phyloP scores from a whole-genome alignment of 2,888 invertebrate genomes.

The Periphyllus acericola region DNA sequence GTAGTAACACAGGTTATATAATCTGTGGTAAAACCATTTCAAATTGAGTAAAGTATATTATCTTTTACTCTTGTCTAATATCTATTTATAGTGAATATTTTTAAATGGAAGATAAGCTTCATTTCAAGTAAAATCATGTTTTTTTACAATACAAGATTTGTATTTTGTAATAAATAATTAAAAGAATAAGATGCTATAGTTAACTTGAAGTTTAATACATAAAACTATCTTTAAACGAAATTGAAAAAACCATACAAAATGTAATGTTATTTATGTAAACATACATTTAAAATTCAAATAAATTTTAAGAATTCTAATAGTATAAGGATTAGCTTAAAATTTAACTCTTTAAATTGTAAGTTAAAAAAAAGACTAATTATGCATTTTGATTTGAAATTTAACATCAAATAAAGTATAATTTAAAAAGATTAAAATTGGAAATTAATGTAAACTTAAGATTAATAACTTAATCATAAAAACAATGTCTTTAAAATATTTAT shows the following conservation, averaged over 20 bases:
- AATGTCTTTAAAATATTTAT: slow-evolving; percentile 45
- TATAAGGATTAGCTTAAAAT: not conserved
- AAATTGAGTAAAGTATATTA: too few relatives aligned
- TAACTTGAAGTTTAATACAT: too few relatives aligned
- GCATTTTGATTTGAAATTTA: slow-evolving; percentile 12
- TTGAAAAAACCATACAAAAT: not conserved
- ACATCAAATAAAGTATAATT: slow-evolving; percentile 13
- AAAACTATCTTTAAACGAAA: too few relatives aligned
- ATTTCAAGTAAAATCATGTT: too few relatives aligned
- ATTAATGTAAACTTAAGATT: slow-evolving; percentile 20
- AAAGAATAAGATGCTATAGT: too few relatives aligned
- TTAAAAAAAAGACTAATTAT: not conserved
- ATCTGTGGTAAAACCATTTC: too few relatives aligned
- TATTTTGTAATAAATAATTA: too few relatives aligned
- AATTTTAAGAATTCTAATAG: not conserved
- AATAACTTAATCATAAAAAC: slow-evolving; percentile 24
- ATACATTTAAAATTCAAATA: not conserved
- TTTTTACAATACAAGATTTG: too few relatives aligned
- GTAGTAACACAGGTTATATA: too few relatives aligned
- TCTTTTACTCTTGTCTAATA: too few relatives aligned
- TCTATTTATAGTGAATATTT: too few relatives aligned
- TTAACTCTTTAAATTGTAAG: not conserved
- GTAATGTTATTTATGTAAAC: not conserved
- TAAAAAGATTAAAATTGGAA: not conserved
- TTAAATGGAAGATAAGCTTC: too few relatives aligned